phyloP scores from a whole-genome alignment of 1,140 invertebrate genomes.

The Zaprionus tsacasi region DNA sequence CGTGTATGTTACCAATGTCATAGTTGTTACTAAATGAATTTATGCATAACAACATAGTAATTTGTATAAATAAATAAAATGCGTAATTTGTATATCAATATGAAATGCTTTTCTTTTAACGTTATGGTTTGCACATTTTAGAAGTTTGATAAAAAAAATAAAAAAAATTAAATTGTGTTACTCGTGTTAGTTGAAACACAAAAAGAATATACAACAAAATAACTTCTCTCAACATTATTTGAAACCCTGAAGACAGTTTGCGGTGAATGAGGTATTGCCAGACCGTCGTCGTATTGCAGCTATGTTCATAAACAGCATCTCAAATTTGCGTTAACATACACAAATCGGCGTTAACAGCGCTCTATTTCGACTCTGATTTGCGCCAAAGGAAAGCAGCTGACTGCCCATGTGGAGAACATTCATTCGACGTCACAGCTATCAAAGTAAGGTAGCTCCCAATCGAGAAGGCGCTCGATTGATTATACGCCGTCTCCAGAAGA shows the following conservation, averaged over 20 bases:
- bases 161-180: slow-evolving; percentile 62
- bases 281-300: slow-evolving; percentile 21
- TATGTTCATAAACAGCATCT: slow-evolving; percentile 42
- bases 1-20: slow-evolving; percentile 48
- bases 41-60: slow-evolving; percentile 44
- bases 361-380: slow-evolving; percentile 23
- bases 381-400: slow-evolving; percentile 40
- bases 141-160: slow-evolving; percentile 39
- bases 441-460: slow-evolving; percentile 57
- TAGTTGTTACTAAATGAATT: slow-evolving; percentile 81
- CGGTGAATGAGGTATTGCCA: slow-evolving; percentile 30
- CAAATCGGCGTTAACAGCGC: slow-evolving; percentile 38
- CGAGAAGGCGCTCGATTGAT: slow-evolving; percentile 55
- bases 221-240: slow-evolving; percentile 28
- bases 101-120: slow-evolving; percentile 24
- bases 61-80: slow-evolving; percentile 67
- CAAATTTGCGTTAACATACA: slow-evolving; percentile 40
- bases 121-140: slow-evolving; percentile 41
- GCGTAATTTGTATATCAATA: slow-evolving; percentile 23
- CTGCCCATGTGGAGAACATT: slow-evolving; percentile 47
- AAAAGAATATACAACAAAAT: slow-evolving; percentile 7
- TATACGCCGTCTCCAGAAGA: slow-evolving; percentile 59
- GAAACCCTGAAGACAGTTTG: slow-evolving; percentile 6
- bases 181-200: slow-evolving; percentile 46
- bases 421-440: slow-evolving; percentile 53